Evolutionary conservation across 2,888 invertebrate genomes (phyloP).

Genomic region (Caenorhabditis zanzibari): DNA sequence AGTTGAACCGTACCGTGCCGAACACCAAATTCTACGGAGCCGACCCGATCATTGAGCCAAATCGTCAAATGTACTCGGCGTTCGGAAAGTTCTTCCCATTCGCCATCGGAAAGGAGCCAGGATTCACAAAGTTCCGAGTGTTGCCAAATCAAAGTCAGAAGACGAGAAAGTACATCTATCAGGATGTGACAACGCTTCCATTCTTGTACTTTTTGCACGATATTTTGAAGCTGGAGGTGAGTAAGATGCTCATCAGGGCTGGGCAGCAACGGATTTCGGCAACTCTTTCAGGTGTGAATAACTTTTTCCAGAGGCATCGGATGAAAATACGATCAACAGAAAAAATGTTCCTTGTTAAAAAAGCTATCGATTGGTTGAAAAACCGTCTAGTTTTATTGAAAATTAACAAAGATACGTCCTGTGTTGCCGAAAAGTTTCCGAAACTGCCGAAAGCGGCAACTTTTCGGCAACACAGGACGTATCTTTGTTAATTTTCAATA

Average conservation of each 20-base stretch:
- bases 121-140: constrained; percentile 43
- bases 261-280: no score
- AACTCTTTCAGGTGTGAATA: no score
- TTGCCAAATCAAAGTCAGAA: constrained; percentile 40
- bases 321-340: no score
- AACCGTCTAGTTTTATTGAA: no score
- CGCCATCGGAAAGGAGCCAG: constrained; percentile 48
- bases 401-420: no score
- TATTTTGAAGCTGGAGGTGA: constrained; percentile 28
- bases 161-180: constrained; percentile 27
- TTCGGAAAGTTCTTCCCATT: constrained; percentile 59
- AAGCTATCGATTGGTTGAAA: no score
- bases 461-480: no score
- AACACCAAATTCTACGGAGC: constrained; percentile 59
- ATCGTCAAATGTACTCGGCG: constrained; percentile 45
- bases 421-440: no score
- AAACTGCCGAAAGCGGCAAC: no score
- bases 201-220: constrained; percentile 39
- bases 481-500: no score
- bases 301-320: neutral
- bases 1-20: constrained; percentile 30
- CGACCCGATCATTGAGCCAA: constrained; percentile 62
- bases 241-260: neutral
- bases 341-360: no score
- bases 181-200: constrained; percentile 41